Base-by-base conservation (phyloP, 2,888 invertebrate species). In the Chorisops tibialis region DNA sequence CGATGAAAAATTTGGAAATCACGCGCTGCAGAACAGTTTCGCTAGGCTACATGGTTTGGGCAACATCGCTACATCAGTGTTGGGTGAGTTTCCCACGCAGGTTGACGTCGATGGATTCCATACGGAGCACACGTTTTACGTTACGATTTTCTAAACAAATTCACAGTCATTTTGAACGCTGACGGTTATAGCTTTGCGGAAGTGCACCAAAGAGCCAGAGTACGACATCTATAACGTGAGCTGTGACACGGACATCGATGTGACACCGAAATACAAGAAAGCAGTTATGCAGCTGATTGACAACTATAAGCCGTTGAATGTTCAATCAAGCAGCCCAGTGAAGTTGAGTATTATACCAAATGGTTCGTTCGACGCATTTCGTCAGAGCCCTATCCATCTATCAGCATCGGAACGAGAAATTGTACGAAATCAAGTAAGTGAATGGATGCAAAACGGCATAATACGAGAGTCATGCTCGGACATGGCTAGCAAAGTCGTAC, bases 361-460 rank as follows among this genome's bases (percentile, higher is more conserved):
- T 24, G 35, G 47, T 16, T 59, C 30, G 48, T 59, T 12, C 19
- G 35, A 35, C 18, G 59, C 45, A 19, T 35, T 73, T 0, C 67
- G 65, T 11, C 64, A 68, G 18, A 48, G 65, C 18, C 69, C 70
- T 0, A 61, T 72, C 39, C 59, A 72, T 43, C 62, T 73, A 19
- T 59, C 71, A 0, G 52, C 48, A 0, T 4, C 37, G 3, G 70
- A 73, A 39, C 69, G 65, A 14, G 47, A 63, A 3, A 63, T 65
- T 41, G 70, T 74, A 1, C 65, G 72, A 6, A 54, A 61, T 1
- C 68, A 70, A 64, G 64, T 75, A n/a, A 51, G 66, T 1, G 51
- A 59, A 18, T 75, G 74, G 73, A 9, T 72, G 6, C 21, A 66
- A 4, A 62, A 70, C 6, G 71, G 69, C 2, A 69, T 75, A 1